These are phyloP conservation scores for Synergus japonicus DNA, from an alignment of 2,888 invertebrate species.

Conservation along the genomic window DNA sequence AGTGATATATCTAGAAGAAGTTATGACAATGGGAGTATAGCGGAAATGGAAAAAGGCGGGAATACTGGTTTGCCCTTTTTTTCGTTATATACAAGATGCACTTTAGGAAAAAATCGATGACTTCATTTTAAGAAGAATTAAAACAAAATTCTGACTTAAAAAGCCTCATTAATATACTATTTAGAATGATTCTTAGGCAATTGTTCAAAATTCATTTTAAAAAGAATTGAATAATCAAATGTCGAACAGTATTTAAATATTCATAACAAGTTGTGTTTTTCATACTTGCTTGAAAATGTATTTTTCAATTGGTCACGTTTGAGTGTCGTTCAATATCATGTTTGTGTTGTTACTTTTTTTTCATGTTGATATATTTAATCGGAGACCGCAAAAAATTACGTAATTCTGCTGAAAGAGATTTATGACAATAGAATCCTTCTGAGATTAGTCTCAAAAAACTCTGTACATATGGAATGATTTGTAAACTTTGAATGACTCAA, in stretches of 20 bases:
- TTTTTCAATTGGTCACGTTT: not conserved
- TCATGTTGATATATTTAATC: not conserved
- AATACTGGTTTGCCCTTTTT: conserved; percentile 1
- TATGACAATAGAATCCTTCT: not conserved
- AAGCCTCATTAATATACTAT: not conserved
- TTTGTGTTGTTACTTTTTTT: not conserved
- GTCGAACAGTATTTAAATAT: not conserved
- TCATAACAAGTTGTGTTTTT: not conserved
- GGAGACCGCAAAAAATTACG: not conserved
- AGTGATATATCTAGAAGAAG: not conserved
- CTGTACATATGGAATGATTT: not conserved
- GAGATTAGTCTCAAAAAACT: not conserved
- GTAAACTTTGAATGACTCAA: not conserved
- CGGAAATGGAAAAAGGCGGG: not conserved
- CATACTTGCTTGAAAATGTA: not conserved
- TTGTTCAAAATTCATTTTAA: not conserved
- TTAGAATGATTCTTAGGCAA: not conserved
- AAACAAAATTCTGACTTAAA: not conserved
- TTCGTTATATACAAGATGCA: not conserved
- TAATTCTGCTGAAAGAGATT: not conserved
- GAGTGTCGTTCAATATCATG: not conserved
- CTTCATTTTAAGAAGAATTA: not conserved
- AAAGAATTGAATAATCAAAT: not conserved
- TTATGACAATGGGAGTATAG: not conserved
- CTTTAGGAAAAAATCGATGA: not conserved